Evolutionary conservation across 2,888 invertebrate genomes (phyloP), one percentile per base, ranked within the genome.

Genomic region (Aethes cnicana): DNA sequence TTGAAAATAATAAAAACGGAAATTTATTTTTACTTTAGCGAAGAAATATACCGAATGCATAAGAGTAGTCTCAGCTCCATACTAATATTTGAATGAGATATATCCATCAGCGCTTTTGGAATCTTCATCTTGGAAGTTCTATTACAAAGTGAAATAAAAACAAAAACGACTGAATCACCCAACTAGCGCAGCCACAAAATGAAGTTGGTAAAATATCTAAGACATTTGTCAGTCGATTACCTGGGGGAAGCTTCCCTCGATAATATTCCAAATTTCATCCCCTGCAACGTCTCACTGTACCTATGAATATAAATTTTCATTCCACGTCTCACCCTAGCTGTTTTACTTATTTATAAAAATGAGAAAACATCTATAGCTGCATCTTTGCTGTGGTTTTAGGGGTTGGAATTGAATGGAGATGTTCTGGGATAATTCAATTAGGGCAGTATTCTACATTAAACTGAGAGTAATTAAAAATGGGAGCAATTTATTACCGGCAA

Each of bases 221-320:
- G 80, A 85, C 86, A 85, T 88, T 88, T 87, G 84, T 88, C 86
- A 87, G 85, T 78, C 84, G 84, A 88, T 88, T 89, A 89, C 87
- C 81, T 83, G 83, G 77, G 77, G 84, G 79, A 69, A 57, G 68
- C 56, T 69, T 66, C 78, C 75, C 77, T 70, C 72, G 72, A 74
- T 78, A 81, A 78, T 80, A 84, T 84, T 79, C 75, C 64, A 72
- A 82, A 81, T 77, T 81, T 77, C 72, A 72, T 69, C 77, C 77
- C 65, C 71, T 67, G 67, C 66, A 72, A 71, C 69, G 72, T 73
- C 72, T 76, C 72, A 73, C 72, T 78, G 70, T 72, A 69, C 72
- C 80, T 83, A 79, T 83, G 84, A 85, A 85, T 84, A 83, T 79
- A 82, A 84, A 83, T 82, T 79, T 73, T 62, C 60, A 63, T 63